These are phyloP conservation scores for Plebejus melissa DNA, from an alignment of 2,888 invertebrate species.

Conservation along the genomic window DNA sequence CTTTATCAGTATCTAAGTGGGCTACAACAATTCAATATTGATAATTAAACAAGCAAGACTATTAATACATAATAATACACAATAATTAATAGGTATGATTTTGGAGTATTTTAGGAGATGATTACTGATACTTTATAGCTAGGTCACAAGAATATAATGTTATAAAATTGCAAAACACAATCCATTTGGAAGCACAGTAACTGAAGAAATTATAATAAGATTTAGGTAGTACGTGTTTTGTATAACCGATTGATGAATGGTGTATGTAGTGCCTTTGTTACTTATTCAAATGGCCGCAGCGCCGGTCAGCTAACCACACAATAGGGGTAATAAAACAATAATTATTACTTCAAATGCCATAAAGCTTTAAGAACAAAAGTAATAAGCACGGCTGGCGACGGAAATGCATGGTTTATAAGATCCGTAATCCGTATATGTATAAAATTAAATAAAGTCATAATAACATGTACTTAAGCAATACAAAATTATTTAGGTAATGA, in stretches of 20 bases:
- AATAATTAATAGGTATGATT: neutral
- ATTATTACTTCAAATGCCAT: slow-evolving; percentile 19
- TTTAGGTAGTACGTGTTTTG: slow-evolving; percentile 22
- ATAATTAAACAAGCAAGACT: too few species aligned
- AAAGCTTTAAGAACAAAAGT: neutral
- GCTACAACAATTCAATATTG: too few species aligned
- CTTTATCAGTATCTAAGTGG: too few species aligned
- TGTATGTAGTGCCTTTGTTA: slow-evolving; percentile 25
- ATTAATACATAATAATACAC: neutral
- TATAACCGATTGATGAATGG: slow-evolving; percentile 7
- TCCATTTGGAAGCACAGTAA: neutral
- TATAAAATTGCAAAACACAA: neutral
- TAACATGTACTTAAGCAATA: neutral
- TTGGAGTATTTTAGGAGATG: neutral
- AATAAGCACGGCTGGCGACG: neutral
- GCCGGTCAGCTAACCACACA: slow-evolving; percentile 22
- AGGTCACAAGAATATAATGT: neutral
- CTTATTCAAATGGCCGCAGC: slow-evolving; percentile 4
- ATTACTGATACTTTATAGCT: neutral
- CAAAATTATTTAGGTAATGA: neutral
- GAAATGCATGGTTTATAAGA: neutral
- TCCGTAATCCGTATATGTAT: neutral
- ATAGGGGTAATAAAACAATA: slow-evolving; percentile 23
- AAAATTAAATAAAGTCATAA: neutral
- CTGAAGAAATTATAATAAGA: slow-evolving; percentile 15